Base-by-base conservation (phyloP, 2,113 vertebrate genomes). In the Oreochromis aureus region DNA sequence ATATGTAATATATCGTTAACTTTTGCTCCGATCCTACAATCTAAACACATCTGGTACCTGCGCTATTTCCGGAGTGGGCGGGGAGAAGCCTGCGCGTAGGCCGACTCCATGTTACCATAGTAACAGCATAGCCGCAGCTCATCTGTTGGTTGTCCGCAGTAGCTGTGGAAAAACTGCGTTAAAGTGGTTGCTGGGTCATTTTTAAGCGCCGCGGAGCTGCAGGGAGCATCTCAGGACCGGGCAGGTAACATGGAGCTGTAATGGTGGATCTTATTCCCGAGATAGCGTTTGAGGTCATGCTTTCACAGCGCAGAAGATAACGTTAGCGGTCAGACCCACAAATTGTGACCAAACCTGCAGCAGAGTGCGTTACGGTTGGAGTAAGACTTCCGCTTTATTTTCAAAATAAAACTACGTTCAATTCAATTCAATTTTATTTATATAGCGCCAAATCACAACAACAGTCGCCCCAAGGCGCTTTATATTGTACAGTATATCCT, bases 31-130 rank as follows among this genome's bases (percentile, higher is more conserved):
- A 56, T 13, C 22, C 8, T 12, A 41, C 69, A 1, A n/a, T 10
- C 9, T 36, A 46, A 46, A 5, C 41, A 51, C 44, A 76, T 48
- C 71, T 51, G 15, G 24, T 11, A 51, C 41, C 39, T 76, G 44
- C 16, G 3, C 24, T 30, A 76, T 48, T 76, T 54, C 27, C 27
- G n/a, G 3, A 7, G 59, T 54, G 84, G 92, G 86, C 84, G 89
- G 83, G 80, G 53, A 6, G 10, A 54, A 22, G 73, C 0, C 5
- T 46, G 10, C 13, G 86, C 81, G 86, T 59, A 82, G 32, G 48
- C 22, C 59, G 71, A 89, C 32, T 11, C 53, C 1, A 5, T 6
- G 93, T 93, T 89, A 63, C 92, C 90, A 92, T 93, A 66, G 93
- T 69, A 91, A 94, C 93, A 87, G 9, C 22, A 66, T 56, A 89